phyloP scores from a whole-genome alignment of 2,113 vertebrate genomes.

The Chaetodon auriga region DNA sequence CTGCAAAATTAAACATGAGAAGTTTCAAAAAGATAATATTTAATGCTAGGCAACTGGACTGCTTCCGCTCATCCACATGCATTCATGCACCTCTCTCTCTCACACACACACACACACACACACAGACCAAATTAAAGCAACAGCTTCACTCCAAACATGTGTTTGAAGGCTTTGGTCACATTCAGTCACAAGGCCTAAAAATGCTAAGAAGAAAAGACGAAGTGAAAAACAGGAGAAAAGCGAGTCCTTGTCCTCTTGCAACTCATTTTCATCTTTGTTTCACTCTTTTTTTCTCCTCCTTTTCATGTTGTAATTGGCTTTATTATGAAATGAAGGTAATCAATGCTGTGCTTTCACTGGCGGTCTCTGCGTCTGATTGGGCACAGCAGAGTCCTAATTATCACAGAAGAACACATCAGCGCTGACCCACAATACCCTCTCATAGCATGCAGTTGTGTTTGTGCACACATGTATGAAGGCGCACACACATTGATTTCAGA shows the following conservation, averaged over 20 bases:
- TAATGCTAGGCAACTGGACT: constrained; percentile 22
- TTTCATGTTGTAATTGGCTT: constrained; percentile 75
- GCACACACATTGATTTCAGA: constrained; percentile 60
- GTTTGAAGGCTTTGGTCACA: constrained; percentile 41
- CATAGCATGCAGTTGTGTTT: constrained; percentile 35
- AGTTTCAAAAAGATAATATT: constrained; percentile 28
- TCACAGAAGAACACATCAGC: constrained; percentile 63
- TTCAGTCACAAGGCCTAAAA: constrained; percentile 17
- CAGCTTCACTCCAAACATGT: constrained; percentile 5
- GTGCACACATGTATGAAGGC: constrained; percentile 8
- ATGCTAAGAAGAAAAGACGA: constrained; percentile 49
- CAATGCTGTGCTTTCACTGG: constrained; percentile 58
- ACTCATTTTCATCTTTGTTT: constrained; percentile 31
- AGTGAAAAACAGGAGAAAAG: constrained; percentile 30
- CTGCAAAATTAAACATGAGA: not conserved
- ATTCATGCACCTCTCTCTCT: not conserved
- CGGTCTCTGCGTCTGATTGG: constrained; percentile 54
- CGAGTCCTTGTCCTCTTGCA: constrained; percentile 8
- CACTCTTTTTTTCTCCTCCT: constrained; percentile 3
- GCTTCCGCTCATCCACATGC: constrained; percentile 20
- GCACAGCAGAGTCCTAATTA: constrained; percentile 76
- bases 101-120: not conserved
- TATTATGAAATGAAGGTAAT: constrained; percentile 80
- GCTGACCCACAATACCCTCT: constrained; percentile 51
- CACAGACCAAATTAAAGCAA: constrained; percentile 14